phyloP scores from a whole-genome alignment of 2,888 invertebrate species.

The Itoplectis maculator region DNA sequence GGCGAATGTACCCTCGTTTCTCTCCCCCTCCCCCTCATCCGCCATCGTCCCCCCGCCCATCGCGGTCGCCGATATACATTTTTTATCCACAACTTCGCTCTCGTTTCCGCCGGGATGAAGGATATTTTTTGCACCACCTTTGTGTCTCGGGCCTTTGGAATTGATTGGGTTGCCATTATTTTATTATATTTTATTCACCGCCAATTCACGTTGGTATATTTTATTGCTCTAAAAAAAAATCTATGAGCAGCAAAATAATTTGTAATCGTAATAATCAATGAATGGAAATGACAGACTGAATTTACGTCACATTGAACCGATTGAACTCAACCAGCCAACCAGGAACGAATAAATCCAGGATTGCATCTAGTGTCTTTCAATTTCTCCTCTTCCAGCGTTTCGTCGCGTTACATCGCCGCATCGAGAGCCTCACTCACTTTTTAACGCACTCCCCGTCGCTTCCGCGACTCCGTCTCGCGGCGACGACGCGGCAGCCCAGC shows the following conservation, averaged over 20 bases:
- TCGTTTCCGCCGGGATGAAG: slow-evolving; percentile 57
- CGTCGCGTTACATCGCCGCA: background rate
- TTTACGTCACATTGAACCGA: too few relatives aligned
- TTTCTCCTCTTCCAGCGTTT: slow-evolving; percentile 11
- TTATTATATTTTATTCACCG: background rate
- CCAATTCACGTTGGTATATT: too few relatives aligned
- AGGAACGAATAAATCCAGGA: background rate
- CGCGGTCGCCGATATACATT: slow-evolving; percentile 78
- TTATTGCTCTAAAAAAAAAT: too few relatives aligned
- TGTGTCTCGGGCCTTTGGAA: background rate
- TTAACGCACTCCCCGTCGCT: slow-evolving; percentile 34
- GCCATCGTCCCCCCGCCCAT: too few relatives aligned
- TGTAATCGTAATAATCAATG: too few relatives aligned
- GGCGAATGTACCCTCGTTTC: slow-evolving; percentile 73
- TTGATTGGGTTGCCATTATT: background rate
- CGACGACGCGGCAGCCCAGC: background rate
- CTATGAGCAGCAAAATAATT: too few relatives aligned
- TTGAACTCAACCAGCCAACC: too few relatives aligned
- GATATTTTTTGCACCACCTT: slow-evolving; percentile 8
- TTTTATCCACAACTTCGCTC: slow-evolving; percentile 75
- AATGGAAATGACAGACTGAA: too few relatives aligned
- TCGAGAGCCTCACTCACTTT: slow-evolving; percentile 30
- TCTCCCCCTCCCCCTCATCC: background rate
- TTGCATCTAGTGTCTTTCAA: background rate
- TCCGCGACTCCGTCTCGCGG: background rate